Percentiles rank a stretch among this genome's conserved stretches.
phyloP scores from a whole-genome alignment of 2,797 vertebrate species.

The Dermochelys coriacea region DNA sequence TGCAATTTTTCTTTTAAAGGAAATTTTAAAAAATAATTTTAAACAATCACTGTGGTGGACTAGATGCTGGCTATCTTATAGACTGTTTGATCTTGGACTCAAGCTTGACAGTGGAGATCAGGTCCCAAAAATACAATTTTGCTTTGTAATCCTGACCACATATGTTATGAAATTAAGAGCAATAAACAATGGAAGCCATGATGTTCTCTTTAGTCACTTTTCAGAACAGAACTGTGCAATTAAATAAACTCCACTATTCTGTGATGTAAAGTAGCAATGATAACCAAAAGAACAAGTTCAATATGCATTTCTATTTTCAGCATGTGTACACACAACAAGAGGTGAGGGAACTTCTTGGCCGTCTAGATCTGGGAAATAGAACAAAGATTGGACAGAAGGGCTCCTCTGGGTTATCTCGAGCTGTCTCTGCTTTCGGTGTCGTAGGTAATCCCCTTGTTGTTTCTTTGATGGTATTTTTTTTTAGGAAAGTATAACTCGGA shows the following conservation, averaged over 20 bases:
- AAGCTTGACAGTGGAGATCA: not conserved
- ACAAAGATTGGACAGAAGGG: conserved; percentile 96
- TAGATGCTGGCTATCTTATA: not conserved
- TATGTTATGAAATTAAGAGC: not conserved
- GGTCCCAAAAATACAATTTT: not conserved
- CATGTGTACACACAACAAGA: conserved; percentile 96
- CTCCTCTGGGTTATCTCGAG: conserved; percentile 91
- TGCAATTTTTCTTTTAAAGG: not conserved
- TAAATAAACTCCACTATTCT: not conserved
- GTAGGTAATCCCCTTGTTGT: conserved; percentile 84
- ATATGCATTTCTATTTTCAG: conserved; percentile 73
- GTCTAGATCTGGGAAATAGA: conserved; percentile 95
- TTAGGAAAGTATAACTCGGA: not conserved
- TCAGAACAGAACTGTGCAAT: not conserved
- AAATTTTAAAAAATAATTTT: not conserved
- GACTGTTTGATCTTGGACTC: not conserved
- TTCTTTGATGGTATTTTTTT: not conserved
- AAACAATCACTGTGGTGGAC: not conserved
- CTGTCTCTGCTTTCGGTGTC: conserved; percentile 91
- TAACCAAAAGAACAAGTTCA: not conserved
- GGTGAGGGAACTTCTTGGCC: conserved; percentile 91
- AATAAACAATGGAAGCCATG: not conserved
- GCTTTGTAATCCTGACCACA: not conserved
- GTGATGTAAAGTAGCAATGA: not conserved
- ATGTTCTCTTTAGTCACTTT: not conserved